A percentile compares a stretch with the other conserved stretches of the same genome.
Conservation (phyloP, 2,797 vertebrate genomes). For the Mormyrops boulengeri region DNA sequence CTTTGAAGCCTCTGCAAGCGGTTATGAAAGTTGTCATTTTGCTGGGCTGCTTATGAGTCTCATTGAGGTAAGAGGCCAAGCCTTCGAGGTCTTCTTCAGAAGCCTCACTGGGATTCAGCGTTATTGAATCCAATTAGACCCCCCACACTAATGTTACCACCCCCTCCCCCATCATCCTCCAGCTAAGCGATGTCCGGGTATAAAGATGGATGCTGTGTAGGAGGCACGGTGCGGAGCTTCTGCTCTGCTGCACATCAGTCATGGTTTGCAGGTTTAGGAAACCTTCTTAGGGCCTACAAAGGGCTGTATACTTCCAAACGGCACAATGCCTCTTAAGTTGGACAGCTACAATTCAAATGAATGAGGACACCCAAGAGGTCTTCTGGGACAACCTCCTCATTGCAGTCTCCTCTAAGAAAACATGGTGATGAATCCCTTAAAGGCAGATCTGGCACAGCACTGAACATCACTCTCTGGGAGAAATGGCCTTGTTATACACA, state of each 20-base stretch:
- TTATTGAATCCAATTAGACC: slow-evolving; percentile 49
- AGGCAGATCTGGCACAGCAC: background rate
- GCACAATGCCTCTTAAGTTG: slow-evolving; percentile 32
- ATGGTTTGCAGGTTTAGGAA: slow-evolving; percentile 50
- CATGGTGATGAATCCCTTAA: background rate
- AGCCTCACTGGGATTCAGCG: slow-evolving; percentile 26
- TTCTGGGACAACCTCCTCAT: background rate
- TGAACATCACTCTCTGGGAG: slow-evolving; percentile 19
- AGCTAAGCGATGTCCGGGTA: slow-evolving; percentile 22
- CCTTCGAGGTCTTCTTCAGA: slow-evolving; percentile 9
- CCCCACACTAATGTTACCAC: background rate
- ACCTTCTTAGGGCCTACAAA: slow-evolving; percentile 43
- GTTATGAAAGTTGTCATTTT: slow-evolving; percentile 39
- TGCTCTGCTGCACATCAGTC: slow-evolving; percentile 44
- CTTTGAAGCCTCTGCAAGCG: slow-evolving; percentile 13
- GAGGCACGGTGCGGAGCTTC: slow-evolving; percentile 30
- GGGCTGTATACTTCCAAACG: slow-evolving; percentile 14
- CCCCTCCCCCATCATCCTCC: slow-evolving; percentile 18
- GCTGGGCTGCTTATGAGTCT: slow-evolving; percentile 33
- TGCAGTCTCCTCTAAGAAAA: background rate
- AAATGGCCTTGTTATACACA: slow-evolving; percentile 30
- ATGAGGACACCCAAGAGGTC: background rate
- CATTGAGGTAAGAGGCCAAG: slow-evolving; percentile 22
- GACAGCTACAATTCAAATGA: slow-evolving; percentile 16
- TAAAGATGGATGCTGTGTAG: slow-evolving; percentile 20